Evolutionary conservation across 2,113 vertebrate species (phyloP).

Genomic region (Macroglossus sobrinus): DNA sequence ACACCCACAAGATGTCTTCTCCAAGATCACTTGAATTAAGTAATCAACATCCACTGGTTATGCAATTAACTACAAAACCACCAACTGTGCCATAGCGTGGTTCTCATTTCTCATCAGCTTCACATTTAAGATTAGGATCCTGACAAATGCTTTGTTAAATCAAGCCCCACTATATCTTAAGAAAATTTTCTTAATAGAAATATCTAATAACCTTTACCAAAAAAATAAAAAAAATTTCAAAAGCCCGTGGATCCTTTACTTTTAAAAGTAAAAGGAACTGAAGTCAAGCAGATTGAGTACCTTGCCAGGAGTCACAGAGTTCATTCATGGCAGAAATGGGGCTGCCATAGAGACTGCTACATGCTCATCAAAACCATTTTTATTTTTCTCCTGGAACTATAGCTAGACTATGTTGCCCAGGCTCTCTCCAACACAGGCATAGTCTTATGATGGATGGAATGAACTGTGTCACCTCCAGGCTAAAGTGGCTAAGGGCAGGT

Average conservation of each 20-base stretch:
- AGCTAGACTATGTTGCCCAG: not conserved
- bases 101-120: slow-evolving; percentile 22
- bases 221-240: not conserved
- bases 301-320: not conserved
- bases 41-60: not conserved
- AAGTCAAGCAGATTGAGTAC: not conserved
- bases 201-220: not conserved
- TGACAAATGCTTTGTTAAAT: not conserved
- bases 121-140: slow-evolving; percentile 12
- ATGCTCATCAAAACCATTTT: not conserved
- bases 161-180: not conserved
- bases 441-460: not conserved
- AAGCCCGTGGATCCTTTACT: not conserved
- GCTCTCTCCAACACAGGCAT: not conserved
- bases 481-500: not conserved
- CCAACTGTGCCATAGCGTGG: not conserved
- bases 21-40: slow-evolving; percentile 11
- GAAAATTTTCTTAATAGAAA: slow-evolving; percentile 37
- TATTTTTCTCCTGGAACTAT: not conserved
- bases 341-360: not conserved
- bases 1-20: not conserved
- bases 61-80: not conserved
- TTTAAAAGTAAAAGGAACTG: slow-evolving; percentile 16
- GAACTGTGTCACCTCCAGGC: not conserved
- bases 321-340: not conserved